phyloP scores from a whole-genome alignment of 2,113 vertebrate species.

The Saimiri boliviensis region DNA sequence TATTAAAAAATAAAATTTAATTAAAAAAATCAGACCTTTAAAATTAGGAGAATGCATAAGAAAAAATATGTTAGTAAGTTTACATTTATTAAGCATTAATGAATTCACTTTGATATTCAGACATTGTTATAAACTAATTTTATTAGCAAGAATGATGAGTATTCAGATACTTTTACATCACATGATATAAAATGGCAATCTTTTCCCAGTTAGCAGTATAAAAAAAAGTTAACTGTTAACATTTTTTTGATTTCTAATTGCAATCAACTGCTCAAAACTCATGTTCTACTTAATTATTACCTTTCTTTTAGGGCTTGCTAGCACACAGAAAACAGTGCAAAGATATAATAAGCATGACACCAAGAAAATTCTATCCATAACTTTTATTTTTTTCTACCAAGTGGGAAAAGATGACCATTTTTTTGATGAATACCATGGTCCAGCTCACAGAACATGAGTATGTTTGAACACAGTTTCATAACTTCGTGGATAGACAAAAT shows the following conservation, averaged over 20 bases:
- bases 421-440: neutral
- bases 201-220: neutral
- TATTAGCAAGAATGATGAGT: neutral
- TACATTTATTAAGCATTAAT: neutral
- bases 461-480: neutral
- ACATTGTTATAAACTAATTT: conserved; percentile 20
- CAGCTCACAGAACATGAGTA: neutral
- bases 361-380: neutral
- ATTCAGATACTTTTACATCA: neutral
- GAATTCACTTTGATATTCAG: conserved; percentile 2
- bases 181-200: neutral
- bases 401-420: neutral
- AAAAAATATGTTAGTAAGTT: conserved; percentile 5
- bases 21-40: conserved; percentile 12
- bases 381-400: neutral
- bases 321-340: neutral
- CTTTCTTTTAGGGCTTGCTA: conserved; percentile 4
- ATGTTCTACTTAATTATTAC: neutral
- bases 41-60: conserved; percentile 9
- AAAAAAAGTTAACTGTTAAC: neutral
- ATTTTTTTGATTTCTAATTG: conserved; percentile 43
- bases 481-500: neutral
- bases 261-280: conserved; percentile 4
- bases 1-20: conserved; percentile 9
- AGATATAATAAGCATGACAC: neutral